Percentiles rank a stretch among this genome's conserved stretches.
These are phyloP conservation scores for Brachionus paranguensis DNA, from an alignment of 1,140 invertebrate genomes.

Conservation along the genomic window DNA sequence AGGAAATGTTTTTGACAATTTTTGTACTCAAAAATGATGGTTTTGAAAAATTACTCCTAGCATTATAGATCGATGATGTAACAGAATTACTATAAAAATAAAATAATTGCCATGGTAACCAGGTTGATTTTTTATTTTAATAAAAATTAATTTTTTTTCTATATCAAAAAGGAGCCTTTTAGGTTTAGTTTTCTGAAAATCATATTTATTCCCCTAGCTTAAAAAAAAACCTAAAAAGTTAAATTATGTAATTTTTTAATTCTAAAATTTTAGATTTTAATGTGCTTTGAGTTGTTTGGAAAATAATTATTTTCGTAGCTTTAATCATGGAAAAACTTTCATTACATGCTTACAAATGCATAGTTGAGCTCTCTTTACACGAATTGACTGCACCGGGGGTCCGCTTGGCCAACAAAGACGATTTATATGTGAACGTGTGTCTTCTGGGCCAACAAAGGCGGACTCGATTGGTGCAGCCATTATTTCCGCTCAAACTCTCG, in stretches of 20 bases:
- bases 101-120: background rate
- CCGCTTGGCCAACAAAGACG: conserved; percentile 51
- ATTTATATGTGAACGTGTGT: conserved; percentile 50
- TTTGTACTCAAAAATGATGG: background rate
- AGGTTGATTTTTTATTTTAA: conserved; percentile 20
- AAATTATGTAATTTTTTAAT: background rate
- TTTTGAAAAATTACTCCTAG: background rate
- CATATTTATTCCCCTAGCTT: background rate
- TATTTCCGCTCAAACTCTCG: conserved; percentile 49
- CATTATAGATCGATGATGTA: background rate
- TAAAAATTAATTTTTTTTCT: background rate
- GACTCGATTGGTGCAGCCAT: conserved; percentile 46
- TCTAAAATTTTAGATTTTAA: background rate
- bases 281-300: background rate
- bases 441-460: conserved; percentile 51
- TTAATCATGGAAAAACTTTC: conserved; percentile 45
- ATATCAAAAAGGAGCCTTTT: background rate
- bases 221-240: background rate
- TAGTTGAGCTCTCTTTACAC: conserved; percentile 48
- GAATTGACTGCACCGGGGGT: conserved; percentile 52
- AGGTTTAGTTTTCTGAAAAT: background rate
- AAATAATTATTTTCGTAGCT: background rate
- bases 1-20: background rate
- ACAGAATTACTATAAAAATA: background rate
- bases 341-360: conserved; percentile 47